Conservation (phyloP, 2,888 invertebrate species). For the Cataglyphis livida region DNA sequence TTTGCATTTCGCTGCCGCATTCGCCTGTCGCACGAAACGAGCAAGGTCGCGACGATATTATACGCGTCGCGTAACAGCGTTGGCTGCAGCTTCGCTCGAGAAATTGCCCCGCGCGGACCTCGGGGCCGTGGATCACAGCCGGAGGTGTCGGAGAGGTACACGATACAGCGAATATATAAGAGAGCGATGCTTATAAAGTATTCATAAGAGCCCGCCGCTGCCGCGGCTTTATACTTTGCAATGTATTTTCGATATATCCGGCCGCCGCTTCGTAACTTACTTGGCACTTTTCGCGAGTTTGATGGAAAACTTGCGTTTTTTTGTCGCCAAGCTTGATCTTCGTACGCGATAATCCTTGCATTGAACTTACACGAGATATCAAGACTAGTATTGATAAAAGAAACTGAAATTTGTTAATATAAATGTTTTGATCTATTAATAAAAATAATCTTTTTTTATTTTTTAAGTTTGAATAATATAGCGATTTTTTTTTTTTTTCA, state of each 20-base stretch:
- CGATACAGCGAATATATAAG: constrained; percentile 38
- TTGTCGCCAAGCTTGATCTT: constrained; percentile 38
- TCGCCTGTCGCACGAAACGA: constrained; percentile 20
- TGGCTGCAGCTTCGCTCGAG: constrained; percentile 29
- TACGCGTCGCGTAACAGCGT: constrained; percentile 21
- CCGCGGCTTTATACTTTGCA: constrained; percentile 50
- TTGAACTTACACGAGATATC: too few species aligned
- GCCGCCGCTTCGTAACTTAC: constrained; percentile 32
- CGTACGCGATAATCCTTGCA: constrained; percentile 26
- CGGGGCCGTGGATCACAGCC: constrained; percentile 26
- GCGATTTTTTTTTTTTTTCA: too few species aligned
- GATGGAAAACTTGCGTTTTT: constrained; percentile 48
- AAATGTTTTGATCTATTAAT: too few species aligned
- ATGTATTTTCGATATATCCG: constrained; percentile 57
- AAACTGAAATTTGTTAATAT: too few species aligned
- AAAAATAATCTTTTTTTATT: too few species aligned
- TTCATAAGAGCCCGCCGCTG: constrained; percentile 50
- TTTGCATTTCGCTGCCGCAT: constrained; percentile 33
- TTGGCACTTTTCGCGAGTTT: constrained; percentile 47
- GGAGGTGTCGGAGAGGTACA: constrained; percentile 9
- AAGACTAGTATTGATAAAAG: too few species aligned
- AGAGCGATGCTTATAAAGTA: constrained; percentile 58
- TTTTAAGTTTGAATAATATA: too few species aligned
- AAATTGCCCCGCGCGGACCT: constrained; percentile 37
- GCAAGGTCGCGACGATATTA: constrained; percentile 41